Base-by-base conservation (phyloP, 2,888 invertebrate genomes). In the Cephonodes hylas region DNA sequence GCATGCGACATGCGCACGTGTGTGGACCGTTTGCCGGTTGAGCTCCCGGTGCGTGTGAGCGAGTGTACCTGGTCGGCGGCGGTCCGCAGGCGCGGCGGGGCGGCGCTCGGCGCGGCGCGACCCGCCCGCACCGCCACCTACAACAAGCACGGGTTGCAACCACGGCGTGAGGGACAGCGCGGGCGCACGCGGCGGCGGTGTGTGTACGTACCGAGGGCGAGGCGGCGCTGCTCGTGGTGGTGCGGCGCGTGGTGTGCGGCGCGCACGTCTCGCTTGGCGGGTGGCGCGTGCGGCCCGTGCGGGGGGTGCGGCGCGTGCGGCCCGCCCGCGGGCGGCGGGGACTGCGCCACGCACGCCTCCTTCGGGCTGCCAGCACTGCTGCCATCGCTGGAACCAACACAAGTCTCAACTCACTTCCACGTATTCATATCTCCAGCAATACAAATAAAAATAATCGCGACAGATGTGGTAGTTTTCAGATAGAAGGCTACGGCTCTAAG, bases 301-400 rank as follows among this genome's bases (percentile, higher is more conserved):
- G 77, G 20, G 67, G 70, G n/a, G 59, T 70, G 74, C 62, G 63
- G 69, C 59, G 69, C 74, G 58, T 75, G 69, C 8, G 79, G 68
- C 10, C 65, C 65, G 67, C 74, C 78, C 67, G 75, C 84, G 5
- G 89, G 89, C 13, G 91, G 90, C 5, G 91, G 90, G 1, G 91
- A 87, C 67, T 84, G 81, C 65, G 86, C 85, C 79, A 85, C 88
- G 83, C 88, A 89, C 62, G 88, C 89, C 75, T 92, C 91, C 74
- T 92, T 92, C 0, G 91, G 91, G 66, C 91, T 91, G 64, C 91
- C 91, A 1, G 88, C 91, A 68, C 90, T 90, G 85, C 91, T 91
- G 77, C 91, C 91, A 83, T 91, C 91, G 64, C 91, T 92, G 81
- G 0, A 20, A 75, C 77, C 68, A 76, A 71, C 45, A 56, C 15